phyloP scores from a whole-genome alignment of 37 sponge, comb jelly and placozoan species.

The Eunapius fragilis region DNA sequence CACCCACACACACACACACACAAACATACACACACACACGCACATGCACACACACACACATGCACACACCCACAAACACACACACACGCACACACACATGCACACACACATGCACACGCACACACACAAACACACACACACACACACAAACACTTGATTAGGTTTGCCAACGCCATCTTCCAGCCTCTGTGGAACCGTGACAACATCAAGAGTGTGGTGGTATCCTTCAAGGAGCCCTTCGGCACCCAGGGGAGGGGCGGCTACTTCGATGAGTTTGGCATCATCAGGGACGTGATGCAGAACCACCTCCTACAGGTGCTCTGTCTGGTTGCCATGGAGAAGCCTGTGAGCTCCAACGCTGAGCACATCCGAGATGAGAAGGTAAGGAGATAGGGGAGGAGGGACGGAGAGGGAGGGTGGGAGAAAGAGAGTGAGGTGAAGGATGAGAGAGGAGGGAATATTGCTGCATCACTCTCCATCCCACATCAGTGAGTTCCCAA shows the following conservation, averaged over 20 bases:
- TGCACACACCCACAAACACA: no score
- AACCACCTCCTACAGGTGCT: slow-evolving; percentile 8
- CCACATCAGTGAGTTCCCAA: no score
- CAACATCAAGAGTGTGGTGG: not conserved
- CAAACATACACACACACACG: no score
- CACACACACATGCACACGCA: no score
- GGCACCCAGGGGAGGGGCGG: not conserved
- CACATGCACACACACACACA: no score
- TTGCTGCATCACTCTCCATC: no score
- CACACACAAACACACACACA: not conserved
- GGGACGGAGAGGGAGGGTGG: no score
- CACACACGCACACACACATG: no score
- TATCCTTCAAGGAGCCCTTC: not conserved
- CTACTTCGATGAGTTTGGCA: not conserved
- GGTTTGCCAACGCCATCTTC: slow-evolving; percentile 1
- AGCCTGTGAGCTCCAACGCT: not conserved
- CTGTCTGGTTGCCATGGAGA: slow-evolving; percentile 11
- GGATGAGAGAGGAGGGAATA: no score
- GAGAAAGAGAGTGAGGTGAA: no score
- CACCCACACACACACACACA: no score
- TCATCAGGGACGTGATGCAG: not conserved
- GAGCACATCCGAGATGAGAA: not conserved
- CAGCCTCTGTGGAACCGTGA: not conserved
- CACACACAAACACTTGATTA: not conserved
- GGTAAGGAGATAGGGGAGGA: slow-evolving; percentile 54